Evolutionary conservation across 2,797 vertebrate genomes (phyloP).

Genomic region (Hephaestus fuliginosus): DNA sequence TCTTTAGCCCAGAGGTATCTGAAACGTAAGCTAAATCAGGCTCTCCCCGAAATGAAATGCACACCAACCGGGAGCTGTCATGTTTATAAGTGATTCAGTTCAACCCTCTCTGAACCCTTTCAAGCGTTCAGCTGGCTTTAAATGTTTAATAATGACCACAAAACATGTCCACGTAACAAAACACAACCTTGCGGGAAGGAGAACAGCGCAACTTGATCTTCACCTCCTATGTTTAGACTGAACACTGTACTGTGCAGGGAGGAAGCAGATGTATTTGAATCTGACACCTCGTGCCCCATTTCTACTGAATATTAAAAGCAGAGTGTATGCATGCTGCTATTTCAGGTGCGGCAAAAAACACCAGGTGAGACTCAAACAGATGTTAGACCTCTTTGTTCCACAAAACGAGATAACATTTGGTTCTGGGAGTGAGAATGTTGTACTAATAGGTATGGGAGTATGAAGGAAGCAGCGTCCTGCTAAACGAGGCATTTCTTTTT

Average conservation of each 20-base stretch:
- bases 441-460: neutral
- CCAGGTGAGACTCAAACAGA: constrained; percentile 57
- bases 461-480: neutral
- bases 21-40: constrained; percentile 41
- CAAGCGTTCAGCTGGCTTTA: constrained; percentile 56
- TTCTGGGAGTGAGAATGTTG: constrained; percentile 2
- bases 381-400: constrained; percentile 37
- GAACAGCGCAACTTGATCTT: constrained; percentile 62
- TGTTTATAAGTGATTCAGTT: constrained; percentile 44
- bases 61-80: constrained; percentile 18
- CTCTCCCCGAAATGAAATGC: constrained; percentile 26
- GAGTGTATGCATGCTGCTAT: constrained; percentile 61
- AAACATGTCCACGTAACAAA: constrained; percentile 40
- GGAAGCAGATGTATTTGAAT: constrained; percentile 53
- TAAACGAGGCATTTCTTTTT: neutral
- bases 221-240: constrained; percentile 62
- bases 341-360: constrained; percentile 66
- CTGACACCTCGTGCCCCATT: constrained; percentile 63
- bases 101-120: constrained; percentile 48
- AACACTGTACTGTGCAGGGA: constrained; percentile 38
- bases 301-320: constrained; percentile 57
- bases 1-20: constrained; percentile 52
- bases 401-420: constrained; percentile 8
- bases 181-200: constrained; percentile 47
- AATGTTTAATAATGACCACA: constrained; percentile 69